Evolutionary conservation across 1,140 invertebrate genomes (phyloP).

Genomic region (Brachionus rotundiformis): DNA sequence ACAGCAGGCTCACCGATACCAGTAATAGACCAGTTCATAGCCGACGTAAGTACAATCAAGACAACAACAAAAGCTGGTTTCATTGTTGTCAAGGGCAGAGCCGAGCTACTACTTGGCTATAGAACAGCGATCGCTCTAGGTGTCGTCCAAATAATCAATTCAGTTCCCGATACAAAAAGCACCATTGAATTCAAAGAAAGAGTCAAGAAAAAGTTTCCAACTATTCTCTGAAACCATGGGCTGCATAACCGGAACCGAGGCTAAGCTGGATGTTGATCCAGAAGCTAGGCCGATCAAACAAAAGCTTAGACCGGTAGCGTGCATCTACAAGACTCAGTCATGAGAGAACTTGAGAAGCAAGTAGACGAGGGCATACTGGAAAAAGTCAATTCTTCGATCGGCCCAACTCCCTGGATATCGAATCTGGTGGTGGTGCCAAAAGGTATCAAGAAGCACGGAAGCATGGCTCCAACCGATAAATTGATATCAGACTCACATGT

Average conservation of each 20-base stretch:
- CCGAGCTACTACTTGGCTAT: not conserved
- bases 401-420: too few species aligned
- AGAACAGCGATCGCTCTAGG: not conserved
- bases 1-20: not conserved
- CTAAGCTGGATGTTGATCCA: not conserved
- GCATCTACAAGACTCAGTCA: not conserved
- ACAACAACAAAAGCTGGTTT: not conserved
- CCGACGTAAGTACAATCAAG: not conserved
- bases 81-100: not conserved
- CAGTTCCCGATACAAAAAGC: too few species aligned
- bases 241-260: not conserved
- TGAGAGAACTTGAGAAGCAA: not conserved
- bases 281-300: not conserved
- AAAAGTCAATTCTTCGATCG: too few species aligned
- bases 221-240: not conserved
- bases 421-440: too few species aligned
- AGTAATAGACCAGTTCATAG: not conserved
- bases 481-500: too few species aligned
- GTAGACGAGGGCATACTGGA: too few species aligned
- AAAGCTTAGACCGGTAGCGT: not conserved
- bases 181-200: too few species aligned
- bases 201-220: not conserved
- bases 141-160: not conserved
- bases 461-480: too few species aligned
- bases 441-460: too few species aligned